A percentile compares a stretch with the other conserved stretches of the same genome.
Evolutionary conservation across 2,113 vertebrate species (phyloP).

Genomic region (Ciconia boyciana): DNA sequence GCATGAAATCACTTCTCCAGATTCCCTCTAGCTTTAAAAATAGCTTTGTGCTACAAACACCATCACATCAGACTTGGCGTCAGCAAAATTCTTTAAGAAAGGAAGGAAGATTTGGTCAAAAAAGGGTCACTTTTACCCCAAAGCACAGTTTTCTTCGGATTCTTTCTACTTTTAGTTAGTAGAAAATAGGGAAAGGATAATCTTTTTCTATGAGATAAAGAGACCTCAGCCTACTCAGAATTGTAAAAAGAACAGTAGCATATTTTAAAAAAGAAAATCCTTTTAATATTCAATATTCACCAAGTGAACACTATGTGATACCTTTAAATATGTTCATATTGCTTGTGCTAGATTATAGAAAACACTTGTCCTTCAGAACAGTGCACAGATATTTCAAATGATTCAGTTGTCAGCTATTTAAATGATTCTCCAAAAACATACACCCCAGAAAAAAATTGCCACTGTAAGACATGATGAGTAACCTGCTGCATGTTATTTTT

Average conservation of each 20-base stretch:
- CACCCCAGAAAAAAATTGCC: not conserved
- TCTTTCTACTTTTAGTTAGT: not conserved
- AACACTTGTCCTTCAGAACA: not conserved
- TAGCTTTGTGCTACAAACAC: slow-evolving; percentile 39
- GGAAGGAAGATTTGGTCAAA: slow-evolving; percentile 18
- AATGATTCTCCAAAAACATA: not conserved
- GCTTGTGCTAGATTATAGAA: not conserved
- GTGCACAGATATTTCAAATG: not conserved
- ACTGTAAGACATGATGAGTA: not conserved
- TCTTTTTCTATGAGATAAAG: not conserved
- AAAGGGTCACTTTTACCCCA: slow-evolving; percentile 34
- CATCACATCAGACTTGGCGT: slow-evolving; percentile 28
- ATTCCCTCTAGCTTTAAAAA: slow-evolving; percentile 53
- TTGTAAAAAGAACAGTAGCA: not conserved
- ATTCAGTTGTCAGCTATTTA: not conserved
- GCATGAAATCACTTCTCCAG: slow-evolving; percentile 31
- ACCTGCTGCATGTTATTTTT: not conserved
- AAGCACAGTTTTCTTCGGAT: not conserved
- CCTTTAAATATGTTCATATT: not conserved
- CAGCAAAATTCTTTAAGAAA: slow-evolving; percentile 20
- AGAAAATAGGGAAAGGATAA: not conserved
- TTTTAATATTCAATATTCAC: not conserved
- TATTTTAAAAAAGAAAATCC: not conserved
- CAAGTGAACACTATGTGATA: not conserved
- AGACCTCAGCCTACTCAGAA: not conserved